These are phyloP conservation scores for Dendrolimus kikuchii DNA, from an alignment of 1,140 invertebrate genomes.

Conservation along the genomic window DNA sequence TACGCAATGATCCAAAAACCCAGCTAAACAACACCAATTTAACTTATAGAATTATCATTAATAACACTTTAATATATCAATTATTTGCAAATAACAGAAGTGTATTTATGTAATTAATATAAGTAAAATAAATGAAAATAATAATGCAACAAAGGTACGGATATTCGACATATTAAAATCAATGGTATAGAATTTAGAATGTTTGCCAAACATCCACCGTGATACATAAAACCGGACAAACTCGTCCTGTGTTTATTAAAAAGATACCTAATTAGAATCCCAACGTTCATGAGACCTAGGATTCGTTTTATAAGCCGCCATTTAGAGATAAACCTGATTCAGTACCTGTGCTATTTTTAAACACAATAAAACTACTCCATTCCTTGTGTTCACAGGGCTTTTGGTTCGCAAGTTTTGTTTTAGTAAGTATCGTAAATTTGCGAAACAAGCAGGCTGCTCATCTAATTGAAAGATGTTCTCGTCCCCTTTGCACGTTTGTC, in stretches of 20 bases:
- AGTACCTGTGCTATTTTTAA: slow-evolving; percentile 21
- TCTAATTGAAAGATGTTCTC: no score
- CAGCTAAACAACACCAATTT: no score
- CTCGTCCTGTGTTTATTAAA: slow-evolving; percentile 16
- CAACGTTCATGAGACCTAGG: slow-evolving; percentile 1
- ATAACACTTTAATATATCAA: no score
- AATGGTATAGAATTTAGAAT: slow-evolving; percentile 8
- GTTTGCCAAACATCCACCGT: slow-evolving; percentile 12
- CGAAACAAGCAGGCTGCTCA: no score
- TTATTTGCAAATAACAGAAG: no score
- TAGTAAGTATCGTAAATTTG: neutral
- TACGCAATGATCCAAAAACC: no score
- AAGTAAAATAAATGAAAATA: no score
- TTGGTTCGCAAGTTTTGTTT: slow-evolving; percentile 10
- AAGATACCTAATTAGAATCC: slow-evolving; percentile 12
- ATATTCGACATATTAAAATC: no score
- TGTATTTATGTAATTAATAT: no score
- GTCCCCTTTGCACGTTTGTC: no score
- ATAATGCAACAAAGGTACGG: no score
- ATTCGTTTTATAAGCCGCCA: neutral
- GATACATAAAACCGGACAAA: slow-evolving; percentile 15
- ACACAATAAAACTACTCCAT: slow-evolving; percentile 15
- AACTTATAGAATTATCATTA: no score
- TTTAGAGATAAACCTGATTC: neutral
- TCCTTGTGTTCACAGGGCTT: slow-evolving; percentile 6